These are phyloP conservation scores for Eurystomus gularis DNA, from an alignment of 2,113 vertebrate genomes.

Conservation along the genomic window DNA sequence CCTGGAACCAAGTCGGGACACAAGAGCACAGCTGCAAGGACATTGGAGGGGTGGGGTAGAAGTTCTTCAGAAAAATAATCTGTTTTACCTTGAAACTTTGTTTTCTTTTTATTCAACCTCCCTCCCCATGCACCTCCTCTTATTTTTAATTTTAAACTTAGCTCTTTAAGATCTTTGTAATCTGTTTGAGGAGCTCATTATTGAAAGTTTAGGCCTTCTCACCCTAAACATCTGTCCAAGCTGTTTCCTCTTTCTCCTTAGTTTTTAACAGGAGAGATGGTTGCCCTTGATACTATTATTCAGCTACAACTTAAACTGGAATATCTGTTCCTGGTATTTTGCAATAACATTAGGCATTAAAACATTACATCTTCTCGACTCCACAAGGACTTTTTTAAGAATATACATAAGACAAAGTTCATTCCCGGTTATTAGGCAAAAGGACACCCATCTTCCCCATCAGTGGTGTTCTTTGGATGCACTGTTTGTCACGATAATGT, in stretches of 20 bases:
- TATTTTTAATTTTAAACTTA: not conserved
- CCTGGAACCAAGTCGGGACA: not conserved
- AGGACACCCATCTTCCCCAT: not conserved
- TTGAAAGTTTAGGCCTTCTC: not conserved
- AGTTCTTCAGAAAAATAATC: not conserved
- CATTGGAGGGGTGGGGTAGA: not conserved
- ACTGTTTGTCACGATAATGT: not conserved
- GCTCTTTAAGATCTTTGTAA: fast-evolving
- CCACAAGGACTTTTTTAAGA: not conserved
- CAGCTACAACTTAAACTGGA: not conserved
- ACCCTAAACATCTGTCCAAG: not conserved
- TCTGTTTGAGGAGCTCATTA: not conserved
- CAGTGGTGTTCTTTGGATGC: not conserved
- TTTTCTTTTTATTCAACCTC: not conserved
- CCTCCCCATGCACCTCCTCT: no score
- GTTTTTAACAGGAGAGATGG: not conserved
- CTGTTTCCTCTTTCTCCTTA: not conserved
- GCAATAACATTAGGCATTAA: not conserved
- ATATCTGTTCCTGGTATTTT: not conserved
- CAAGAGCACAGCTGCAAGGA: not conserved
- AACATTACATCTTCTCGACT: fast-evolving
- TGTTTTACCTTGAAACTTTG: not conserved
- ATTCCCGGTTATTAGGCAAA: not conserved
- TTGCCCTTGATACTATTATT: not conserved
- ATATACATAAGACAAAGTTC: not conserved